A percentile compares a stretch with the other conserved stretches of the same genome.
phyloP scores from a whole-genome alignment of 2,797 vertebrate genomes.

The Graptemys geographica region DNA sequence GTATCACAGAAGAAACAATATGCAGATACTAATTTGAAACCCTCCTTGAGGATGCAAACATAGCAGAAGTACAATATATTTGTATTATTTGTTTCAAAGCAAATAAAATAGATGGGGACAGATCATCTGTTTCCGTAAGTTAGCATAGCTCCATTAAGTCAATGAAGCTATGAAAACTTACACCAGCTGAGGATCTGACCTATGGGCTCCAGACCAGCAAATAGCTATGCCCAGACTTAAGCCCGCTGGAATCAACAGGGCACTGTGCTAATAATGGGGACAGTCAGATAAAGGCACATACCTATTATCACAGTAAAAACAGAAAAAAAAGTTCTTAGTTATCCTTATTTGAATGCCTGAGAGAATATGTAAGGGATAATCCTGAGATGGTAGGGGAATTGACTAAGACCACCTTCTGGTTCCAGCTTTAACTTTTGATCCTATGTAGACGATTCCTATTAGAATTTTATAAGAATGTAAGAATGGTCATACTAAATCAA shows the following conservation, averaged over 20 bases:
- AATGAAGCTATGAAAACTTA: background rate
- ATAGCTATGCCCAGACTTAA: background rate
- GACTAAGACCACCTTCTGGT: background rate
- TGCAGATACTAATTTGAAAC: background rate
- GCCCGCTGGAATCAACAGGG: background rate
- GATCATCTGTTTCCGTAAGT: background rate
- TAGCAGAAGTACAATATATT: background rate
- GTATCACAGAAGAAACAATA: conserved; percentile 2
- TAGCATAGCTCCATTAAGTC: background rate
- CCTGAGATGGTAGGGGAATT: background rate
- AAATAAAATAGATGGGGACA: background rate
- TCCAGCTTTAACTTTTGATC: background rate
- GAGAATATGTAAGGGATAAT: background rate
- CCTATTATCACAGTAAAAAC: background rate
- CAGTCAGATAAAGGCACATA: background rate
- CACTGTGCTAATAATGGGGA: background rate
- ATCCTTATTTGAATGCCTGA: background rate
- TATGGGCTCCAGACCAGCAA: background rate
- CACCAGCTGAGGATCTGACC: background rate
- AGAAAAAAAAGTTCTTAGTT: background rate
- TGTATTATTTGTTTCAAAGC: background rate
- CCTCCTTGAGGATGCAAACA: background rate
- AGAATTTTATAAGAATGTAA: no score
- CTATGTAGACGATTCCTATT: background rate
- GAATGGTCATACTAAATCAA: no score